Evolutionary conservation across 2,113 vertebrate genomes (phyloP).

Genomic region (Anas platyrhynchos): DNA sequence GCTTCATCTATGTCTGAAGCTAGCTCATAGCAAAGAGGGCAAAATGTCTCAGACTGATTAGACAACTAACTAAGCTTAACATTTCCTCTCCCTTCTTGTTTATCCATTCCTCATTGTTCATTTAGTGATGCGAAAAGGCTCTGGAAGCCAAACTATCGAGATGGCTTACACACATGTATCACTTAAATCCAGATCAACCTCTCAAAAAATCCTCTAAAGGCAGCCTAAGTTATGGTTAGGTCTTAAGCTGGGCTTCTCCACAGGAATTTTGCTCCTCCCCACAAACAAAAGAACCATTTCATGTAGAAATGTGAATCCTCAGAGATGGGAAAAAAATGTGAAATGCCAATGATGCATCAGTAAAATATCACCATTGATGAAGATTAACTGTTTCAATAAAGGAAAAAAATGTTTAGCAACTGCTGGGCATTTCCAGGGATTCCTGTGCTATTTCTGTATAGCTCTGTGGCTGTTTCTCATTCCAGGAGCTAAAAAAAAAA

Average conservation of each 20-base stretch:
- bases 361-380: constrained; percentile 8
- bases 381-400: constrained; percentile 17
- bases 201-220: neutral
- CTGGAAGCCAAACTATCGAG: neutral
- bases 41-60: constrained; percentile 10
- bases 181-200: neutral
- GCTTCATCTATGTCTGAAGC: neutral
- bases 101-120: neutral
- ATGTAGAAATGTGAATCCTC: neutral
- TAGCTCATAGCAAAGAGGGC: neutral
- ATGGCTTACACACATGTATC: neutral
- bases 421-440: constrained; percentile 2
- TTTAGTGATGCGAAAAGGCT: constrained; percentile 11
- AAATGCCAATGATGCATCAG: neutral
- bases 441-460: constrained; percentile 22
- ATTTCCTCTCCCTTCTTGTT: constrained; percentile 14
- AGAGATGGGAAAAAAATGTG: neutral
- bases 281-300: neutral
- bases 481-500: neutral
- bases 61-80: constrained; percentile 30
- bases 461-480: neutral
- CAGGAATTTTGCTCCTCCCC: neutral
- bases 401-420: neutral
- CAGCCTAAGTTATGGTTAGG: neutral
- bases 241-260: neutral